These are phyloP conservation scores for Mormyrus iriodes DNA, from an alignment of 2,113 vertebrate species.

Conservation along the genomic window DNA sequence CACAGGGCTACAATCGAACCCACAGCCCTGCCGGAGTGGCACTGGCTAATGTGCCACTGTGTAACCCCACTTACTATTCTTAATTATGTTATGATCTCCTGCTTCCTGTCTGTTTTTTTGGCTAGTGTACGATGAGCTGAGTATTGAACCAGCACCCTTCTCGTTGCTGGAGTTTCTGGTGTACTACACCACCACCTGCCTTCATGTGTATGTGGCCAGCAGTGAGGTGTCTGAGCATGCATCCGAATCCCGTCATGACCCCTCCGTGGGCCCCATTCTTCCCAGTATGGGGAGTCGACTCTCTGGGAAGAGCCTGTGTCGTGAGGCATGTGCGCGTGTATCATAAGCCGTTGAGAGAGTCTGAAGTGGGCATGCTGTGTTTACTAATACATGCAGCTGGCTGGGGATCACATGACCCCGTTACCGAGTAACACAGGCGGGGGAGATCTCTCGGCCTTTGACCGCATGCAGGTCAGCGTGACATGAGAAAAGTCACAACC, in stretches of 20 bases:
- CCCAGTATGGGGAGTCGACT: background rate
- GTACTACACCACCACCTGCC: background rate
- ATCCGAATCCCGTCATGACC: background rate
- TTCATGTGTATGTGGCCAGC: background rate
- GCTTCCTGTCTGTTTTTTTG: background rate
- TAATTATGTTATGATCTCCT: background rate
- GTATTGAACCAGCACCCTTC: background rate
- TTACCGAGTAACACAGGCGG: background rate
- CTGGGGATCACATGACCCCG: background rate
- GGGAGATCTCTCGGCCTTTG: background rate
- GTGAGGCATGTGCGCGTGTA: background rate
- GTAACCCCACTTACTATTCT: background rate
- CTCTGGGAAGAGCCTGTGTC: background rate
- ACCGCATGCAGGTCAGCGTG: conserved; percentile 10
- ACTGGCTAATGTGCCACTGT: background rate
- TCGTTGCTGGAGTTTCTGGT: background rate
- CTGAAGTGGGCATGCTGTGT: background rate
- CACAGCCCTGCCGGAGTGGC: background rate
- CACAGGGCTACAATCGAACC: background rate
- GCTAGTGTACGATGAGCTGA: background rate
- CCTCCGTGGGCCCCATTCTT: background rate
- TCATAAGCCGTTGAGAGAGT: background rate
- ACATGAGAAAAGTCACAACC: background rate
- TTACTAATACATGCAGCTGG: background rate
- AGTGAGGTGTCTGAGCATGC: background rate